Evolutionary conservation across 2,113 vertebrate species (phyloP), one percentile per base, ranked within the genome.

Genomic region (rabbit (Oryctolagus cuniculus)): DNA sequence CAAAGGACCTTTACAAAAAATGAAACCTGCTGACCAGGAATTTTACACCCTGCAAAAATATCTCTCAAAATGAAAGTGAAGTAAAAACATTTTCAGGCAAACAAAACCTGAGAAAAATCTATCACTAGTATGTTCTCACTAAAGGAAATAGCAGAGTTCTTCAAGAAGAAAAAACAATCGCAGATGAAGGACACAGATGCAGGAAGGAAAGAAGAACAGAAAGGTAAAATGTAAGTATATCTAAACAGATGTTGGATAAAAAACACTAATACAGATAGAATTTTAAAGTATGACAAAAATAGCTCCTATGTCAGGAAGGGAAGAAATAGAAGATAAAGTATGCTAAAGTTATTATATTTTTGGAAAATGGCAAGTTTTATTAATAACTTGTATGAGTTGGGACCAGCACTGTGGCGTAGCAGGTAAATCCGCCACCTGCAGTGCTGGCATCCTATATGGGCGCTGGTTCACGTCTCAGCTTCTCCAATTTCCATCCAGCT

Each of bases 101-200:
- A 78, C 15, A 88, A 53, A 88, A 87, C 73, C 34, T 55, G 49
- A 80, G 8, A 25, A 38, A 87, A 91, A 90, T 38, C 10, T 19
- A 90, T 61, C 63, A 77, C 19, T 74, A 90, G 27, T 15, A 67
- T 44, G 34, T 24, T 74, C 44, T 75, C 38, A 83, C 22, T 95
- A 78, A 95, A 89, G 44, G 44, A 92, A 94, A 94, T 36, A 86
- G 0, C 63, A 34, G 24, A 92, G 13, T 82, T 85, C 29, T 80
- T 95, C 24, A 69, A 79, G 91, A 82, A 51, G 36, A 70, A 85
- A 44, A 96, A 80, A 67, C 25, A 10, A 95, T 51, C 34, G 89
- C 31, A 93, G 21, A 51, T 13, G 38, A 53, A 84, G 69, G 13
- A 44, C n/a, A 80, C 10, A 66, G 12, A 94, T 5, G 1, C 4